phyloP scores from a whole-genome alignment of 2,888 invertebrate genomes.

The Drosophila algonquin region DNA sequence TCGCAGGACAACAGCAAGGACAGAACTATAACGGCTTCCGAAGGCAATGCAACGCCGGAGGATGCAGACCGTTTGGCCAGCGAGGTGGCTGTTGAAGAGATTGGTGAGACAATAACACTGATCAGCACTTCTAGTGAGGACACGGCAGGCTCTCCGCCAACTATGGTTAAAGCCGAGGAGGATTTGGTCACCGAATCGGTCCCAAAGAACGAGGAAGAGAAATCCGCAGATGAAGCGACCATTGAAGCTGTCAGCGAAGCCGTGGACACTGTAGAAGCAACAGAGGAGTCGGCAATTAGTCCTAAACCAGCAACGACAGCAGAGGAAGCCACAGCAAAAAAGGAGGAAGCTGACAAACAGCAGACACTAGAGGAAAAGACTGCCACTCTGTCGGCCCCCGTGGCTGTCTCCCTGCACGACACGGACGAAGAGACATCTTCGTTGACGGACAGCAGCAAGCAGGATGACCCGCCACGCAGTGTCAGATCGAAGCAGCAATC shows the following conservation, averaged over 20 bases:
- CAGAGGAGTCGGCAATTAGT: background rate
- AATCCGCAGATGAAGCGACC: background rate
- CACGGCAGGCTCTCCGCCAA: slow-evolving; percentile 39
- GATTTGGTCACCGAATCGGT: slow-evolving; percentile 10
- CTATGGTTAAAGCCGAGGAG: background rate
- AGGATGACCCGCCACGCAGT: slow-evolving; percentile 58
- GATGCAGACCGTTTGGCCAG: slow-evolving; percentile 33
- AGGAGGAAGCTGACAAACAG: slow-evolving; percentile 30
- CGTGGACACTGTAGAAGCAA: background rate
- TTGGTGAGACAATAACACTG: slow-evolving; percentile 63
- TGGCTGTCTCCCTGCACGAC: slow-evolving; percentile 63
- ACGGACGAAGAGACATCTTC: slow-evolving; percentile 78
- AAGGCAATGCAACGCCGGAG: slow-evolving; percentile 29
- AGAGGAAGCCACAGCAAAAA: slow-evolving; percentile 21
- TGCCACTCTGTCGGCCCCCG: slow-evolving; percentile 27
- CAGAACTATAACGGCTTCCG: slow-evolving; percentile 39
- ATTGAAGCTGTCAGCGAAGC: background rate
- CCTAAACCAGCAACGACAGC: background rate
- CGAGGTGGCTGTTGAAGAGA: slow-evolving; percentile 57
- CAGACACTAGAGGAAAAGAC: slow-evolving; percentile 21
- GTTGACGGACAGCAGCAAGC: slow-evolving; percentile 75
- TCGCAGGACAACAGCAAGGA: slow-evolving; percentile 76
- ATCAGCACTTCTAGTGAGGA: slow-evolving; percentile 59
- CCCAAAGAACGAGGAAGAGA: slow-evolving; percentile 5
- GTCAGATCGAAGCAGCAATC: slow-evolving; percentile 31